Percentiles rank a stretch among this genome's conserved stretches.
phyloP scores from a whole-genome alignment of 1,140 invertebrate species.

The Globodera rostochiensis region DNA sequence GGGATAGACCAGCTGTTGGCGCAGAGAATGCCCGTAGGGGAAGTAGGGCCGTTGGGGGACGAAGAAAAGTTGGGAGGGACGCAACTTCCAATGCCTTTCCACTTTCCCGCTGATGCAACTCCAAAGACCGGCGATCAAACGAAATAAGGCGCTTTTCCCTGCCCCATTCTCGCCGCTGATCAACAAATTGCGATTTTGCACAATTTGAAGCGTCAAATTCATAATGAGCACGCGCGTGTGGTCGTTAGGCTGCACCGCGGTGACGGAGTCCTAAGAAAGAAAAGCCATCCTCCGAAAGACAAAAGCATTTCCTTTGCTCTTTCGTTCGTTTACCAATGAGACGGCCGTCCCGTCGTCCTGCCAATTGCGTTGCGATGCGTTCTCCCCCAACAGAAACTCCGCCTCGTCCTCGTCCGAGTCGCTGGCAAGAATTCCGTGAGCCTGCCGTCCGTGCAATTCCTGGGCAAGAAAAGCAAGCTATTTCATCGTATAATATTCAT shows the following conservation, averaged over 20 bases:
- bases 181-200: conserved; percentile 68
- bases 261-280: conserved; percentile 52
- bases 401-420: conserved; percentile 60
- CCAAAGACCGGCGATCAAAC: conserved; percentile 72
- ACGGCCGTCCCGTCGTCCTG: conserved; percentile 14
- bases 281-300: background rate
- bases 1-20: conserved; percentile 70
- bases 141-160: conserved; percentile 72
- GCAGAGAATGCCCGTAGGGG: conserved; percentile 69
- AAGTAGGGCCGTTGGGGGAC: conserved; percentile 73
- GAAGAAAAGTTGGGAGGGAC: conserved; percentile 67
- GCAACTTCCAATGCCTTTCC: conserved; percentile 59
- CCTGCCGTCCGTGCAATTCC: conserved; percentile 57
- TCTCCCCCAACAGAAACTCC: conserved; percentile 53
- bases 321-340: background rate
- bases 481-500: too few relatives aligned
- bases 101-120: conserved; percentile 64
- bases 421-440: conserved; percentile 39
- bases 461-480: conserved; percentile 17
- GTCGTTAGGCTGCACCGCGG: conserved; percentile 53
- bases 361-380: conserved; percentile 30
- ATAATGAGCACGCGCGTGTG: conserved; percentile 43
- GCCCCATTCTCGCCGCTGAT: conserved; percentile 72
- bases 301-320: too few relatives aligned
- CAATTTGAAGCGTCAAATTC: conserved; percentile 68